Evolutionary conservation across 2,113 vertebrate species (phyloP), one percentile per base, ranked within the genome.

Genomic region (Zosterops borbonicus): DNA sequence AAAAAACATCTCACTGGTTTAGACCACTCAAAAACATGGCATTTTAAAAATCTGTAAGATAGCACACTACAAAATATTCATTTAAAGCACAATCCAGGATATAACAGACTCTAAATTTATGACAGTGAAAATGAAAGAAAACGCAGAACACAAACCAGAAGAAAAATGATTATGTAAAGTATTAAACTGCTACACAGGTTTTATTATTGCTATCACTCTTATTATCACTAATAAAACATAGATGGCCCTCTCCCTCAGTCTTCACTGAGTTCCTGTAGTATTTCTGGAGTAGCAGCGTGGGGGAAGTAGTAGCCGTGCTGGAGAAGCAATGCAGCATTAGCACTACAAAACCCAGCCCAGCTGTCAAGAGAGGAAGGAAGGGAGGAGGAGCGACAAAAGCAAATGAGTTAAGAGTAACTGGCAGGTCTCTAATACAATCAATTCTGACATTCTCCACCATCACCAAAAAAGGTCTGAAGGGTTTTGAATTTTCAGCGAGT

Each of bases 351-450:
- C 75, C 67, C 88, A 95, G 90, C 88, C 88, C 7, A 3, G 83
- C 94, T 83, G 90, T 24, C 17, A 6, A 62, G 71, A 63, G 85
- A 96, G 94, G 95, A 96, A 97, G 95, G 94, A 96, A 97, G 90
- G 93, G 95, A 93, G 93, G 94, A 95, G 93, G 92, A 94, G 74
- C 68, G 0, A 91, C 5, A 7, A 69, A 81, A 81, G 79, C 83
- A 52, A 59, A 74, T 63, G 75, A 96, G 85, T 89, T 90, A 83
- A 93, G 64, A 92, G 87, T 94, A 96, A 93, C 88, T 89, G 85
- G 79, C 95, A 94, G 74, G 60, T 92, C 85, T 80, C 60, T 90
- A 90, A 84, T 68, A 93, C 69, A 80, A 90, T 78, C 79, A 62
- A 69, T 92, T 87, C 17, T 96, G 64, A 87, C 87, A 73, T 95